Evolutionary conservation across 2,797 vertebrate species (phyloP).

Genomic region (Pantherophis vulpinus): DNA sequence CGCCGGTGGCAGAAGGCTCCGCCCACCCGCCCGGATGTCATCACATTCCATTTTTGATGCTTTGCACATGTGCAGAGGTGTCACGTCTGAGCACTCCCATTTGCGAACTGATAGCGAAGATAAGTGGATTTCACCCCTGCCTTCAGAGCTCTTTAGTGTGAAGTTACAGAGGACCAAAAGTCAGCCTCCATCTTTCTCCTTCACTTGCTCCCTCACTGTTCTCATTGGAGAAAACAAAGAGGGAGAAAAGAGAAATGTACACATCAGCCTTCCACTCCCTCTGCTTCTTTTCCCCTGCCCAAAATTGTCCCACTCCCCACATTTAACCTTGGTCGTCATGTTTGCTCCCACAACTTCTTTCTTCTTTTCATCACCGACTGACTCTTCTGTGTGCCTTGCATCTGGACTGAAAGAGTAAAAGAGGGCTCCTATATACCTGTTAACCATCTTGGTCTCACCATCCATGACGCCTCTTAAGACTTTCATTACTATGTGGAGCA

Average conservation of each 20-base stretch:
- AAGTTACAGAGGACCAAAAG: background rate
- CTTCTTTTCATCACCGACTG: background rate
- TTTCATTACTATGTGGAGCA: constrained; percentile 34
- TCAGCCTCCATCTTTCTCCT: background rate
- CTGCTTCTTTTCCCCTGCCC: too few species aligned
- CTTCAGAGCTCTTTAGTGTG: background rate
- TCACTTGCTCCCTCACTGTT: background rate
- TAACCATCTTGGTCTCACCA: constrained; percentile 25
- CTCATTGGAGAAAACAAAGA: background rate
- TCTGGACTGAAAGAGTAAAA: background rate
- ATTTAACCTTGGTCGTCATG: background rate
- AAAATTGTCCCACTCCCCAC: background rate
- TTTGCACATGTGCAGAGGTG: too few species aligned
- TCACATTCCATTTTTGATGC: too few species aligned
- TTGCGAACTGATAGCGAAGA: too few species aligned
- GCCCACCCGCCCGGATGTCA: too few species aligned
- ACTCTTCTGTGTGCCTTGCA: background rate
- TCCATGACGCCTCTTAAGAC: constrained; percentile 37
- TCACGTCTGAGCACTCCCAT: too few species aligned
- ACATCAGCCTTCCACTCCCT: background rate
- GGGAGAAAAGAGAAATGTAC: background rate
- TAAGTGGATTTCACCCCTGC: too few species aligned
- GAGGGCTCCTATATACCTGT: constrained; percentile 27
- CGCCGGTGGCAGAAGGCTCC: accelerated
- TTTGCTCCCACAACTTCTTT: background rate